Percentiles rank a stretch among this genome's conserved stretches.
Evolutionary conservation across 2,888 invertebrate genomes (phyloP).

Genomic region (Melangyna quadrimaculata): DNA sequence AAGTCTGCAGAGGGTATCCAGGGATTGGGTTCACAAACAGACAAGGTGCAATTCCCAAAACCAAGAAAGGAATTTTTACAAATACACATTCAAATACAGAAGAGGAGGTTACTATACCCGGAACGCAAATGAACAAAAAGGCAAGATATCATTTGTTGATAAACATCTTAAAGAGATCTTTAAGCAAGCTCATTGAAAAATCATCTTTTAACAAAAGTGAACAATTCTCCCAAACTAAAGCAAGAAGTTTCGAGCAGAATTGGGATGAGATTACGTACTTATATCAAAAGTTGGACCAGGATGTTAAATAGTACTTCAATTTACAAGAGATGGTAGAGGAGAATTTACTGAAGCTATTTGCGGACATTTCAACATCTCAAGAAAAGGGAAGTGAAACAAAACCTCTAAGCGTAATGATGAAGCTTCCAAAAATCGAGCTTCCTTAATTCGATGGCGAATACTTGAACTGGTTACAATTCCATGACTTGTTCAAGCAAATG

Average conservation of each 20-base stretch:
- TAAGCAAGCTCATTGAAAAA: background rate
- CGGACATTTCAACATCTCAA: no score
- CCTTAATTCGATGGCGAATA: no score
- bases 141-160: background rate
- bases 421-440: no score
- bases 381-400: no score
- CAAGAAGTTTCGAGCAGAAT: background rate
- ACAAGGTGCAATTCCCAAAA: background rate
- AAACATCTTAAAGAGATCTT: constrained; percentile 1
- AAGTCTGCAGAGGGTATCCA: background rate
- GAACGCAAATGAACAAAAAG: background rate
- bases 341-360: no score
- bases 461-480: no score
- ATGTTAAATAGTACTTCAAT: no score
- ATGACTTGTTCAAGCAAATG: no score
- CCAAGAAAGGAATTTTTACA: background rate
- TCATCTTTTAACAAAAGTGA: background rate
- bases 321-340: no score
- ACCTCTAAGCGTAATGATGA: no score
- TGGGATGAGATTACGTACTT: constrained; percentile 23
- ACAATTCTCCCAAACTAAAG: background rate
- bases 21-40: background rate
- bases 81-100: background rate
- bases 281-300: no score
- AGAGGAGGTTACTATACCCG: background rate